Evolutionary conservation across 2,113 vertebrate genomes (phyloP).

Genomic region (Empidonax traillii): DNA sequence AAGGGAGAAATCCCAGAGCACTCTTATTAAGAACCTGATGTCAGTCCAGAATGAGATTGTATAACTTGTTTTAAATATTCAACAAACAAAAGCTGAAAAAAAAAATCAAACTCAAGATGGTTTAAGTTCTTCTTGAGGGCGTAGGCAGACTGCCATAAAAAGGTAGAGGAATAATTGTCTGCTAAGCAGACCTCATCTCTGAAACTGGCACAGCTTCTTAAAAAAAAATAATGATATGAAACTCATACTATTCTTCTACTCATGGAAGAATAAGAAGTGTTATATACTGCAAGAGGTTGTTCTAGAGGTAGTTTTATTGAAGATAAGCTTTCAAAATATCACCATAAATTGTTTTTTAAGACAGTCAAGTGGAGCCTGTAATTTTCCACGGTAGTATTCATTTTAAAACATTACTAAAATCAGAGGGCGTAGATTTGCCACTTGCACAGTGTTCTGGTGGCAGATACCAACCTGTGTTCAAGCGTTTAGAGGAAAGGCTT

Average conservation of each 20-base stretch:
- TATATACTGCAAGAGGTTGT: neutral
- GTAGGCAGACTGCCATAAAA: neutral
- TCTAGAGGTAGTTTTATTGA: neutral
- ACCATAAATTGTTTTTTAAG: slow-evolving; percentile 17
- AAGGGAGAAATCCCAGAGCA: slow-evolving; percentile 1
- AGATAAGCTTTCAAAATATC: slow-evolving; percentile 42
- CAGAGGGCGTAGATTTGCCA: slow-evolving; percentile 38
- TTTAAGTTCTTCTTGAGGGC: neutral
- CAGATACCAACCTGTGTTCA: neutral
- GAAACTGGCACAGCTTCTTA: neutral
- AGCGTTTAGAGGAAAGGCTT: neutral
- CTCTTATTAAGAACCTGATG: slow-evolving; percentile 29
- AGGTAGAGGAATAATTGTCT: neutral
- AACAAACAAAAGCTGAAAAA: neutral
- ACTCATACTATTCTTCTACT: neutral
- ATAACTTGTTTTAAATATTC: slow-evolving; percentile 8
- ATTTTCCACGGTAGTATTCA: neutral
- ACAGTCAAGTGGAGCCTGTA: neutral
- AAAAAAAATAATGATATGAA: neutral
- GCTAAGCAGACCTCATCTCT: neutral
- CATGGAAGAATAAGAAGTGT: neutral
- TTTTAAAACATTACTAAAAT: slow-evolving; percentile 53
- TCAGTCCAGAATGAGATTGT: neutral
- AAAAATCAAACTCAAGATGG: neutral
- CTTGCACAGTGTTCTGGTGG: neutral